Evolutionary conservation across 2,113 vertebrate species (phyloP), one percentile per base, ranked within the genome.

Genomic region (Chunga burmeisteri): DNA sequence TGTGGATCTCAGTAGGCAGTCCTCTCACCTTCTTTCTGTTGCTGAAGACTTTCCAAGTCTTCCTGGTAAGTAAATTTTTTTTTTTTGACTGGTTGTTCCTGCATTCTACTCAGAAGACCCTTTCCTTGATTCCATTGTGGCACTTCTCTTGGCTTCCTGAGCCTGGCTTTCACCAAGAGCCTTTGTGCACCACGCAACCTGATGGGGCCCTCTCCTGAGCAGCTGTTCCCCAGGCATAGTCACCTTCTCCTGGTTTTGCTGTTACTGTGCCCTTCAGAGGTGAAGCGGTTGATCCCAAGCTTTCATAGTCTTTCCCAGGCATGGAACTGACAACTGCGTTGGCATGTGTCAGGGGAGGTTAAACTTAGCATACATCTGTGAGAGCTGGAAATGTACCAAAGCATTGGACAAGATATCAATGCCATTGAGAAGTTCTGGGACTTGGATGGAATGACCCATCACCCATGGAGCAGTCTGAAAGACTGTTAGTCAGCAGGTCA

Each of bases 361-460:
- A 56, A 86, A 40, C 27, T 3, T 65, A 30, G 11, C 0, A 0
- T 21, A 0, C 8, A 3, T 55, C 3, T 17, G 6, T 11, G 29
- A 47, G 34, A 42, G 15, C n/a, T 86, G 44, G 62, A 73, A 81
- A 61, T 0, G 1, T 52, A 20, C 17, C 21, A 49, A 63, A 74
- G 42, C 5, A 7, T 13, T 66, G 32, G 9, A 11, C 25, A 30
- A n/a, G 59, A 58, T 32, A 40, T 72, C 70, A 68, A 53, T 62
- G 36, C 21, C 4, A 4, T 22, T 38, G 36, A 16, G 26, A 53
- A 15, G 1, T 89, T 87, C 30, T 58, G 32, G 27, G 27, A 27
- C 32, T 49, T 47, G 15, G 5, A 7, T 66, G 23, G 11, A 44
- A 81, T 29, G 47, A 52, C 17, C 6, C 2, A 2, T 73, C 7